Conservation (phyloP, 2,888 invertebrate species). For the Diaprepes abbreviatus region DNA sequence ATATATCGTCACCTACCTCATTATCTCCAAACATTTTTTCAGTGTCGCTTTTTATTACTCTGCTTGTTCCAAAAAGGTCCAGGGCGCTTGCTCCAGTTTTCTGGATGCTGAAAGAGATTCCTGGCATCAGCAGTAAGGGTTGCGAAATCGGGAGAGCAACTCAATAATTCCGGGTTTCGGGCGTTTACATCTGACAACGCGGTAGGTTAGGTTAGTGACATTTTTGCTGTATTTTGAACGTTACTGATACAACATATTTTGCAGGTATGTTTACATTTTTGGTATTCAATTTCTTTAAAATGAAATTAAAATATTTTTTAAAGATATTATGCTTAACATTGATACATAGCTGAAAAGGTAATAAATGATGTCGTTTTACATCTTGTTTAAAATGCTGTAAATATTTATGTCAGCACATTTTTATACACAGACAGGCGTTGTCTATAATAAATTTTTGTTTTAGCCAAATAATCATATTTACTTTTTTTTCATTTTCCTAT, state of each 20-base stretch:
- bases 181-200: conserved; percentile 16
- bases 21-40: conserved; percentile 31
- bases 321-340: no score
- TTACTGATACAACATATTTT: background rate
- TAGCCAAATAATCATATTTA: no score
- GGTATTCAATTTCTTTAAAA: no score
- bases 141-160: conserved; percentile 58
- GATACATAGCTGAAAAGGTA: no score
- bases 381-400: no score
- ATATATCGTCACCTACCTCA: conserved; percentile 28
- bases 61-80: conserved; percentile 1
- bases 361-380: no score
- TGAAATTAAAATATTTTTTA: no score
- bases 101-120: conserved; percentile 38
- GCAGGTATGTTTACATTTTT: background rate
- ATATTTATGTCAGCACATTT: no score
- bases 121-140: conserved; percentile 63
- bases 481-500: no score
- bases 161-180: conserved; percentile 43
- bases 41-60: conserved; percentile 24
- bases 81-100: conserved; percentile 43
- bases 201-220: conserved; percentile 17
- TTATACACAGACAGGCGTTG: no score
- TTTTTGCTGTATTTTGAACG: background rate
- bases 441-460: no score